Conservation (phyloP, 2,113 vertebrate species). For the Strix aluco region DNA sequence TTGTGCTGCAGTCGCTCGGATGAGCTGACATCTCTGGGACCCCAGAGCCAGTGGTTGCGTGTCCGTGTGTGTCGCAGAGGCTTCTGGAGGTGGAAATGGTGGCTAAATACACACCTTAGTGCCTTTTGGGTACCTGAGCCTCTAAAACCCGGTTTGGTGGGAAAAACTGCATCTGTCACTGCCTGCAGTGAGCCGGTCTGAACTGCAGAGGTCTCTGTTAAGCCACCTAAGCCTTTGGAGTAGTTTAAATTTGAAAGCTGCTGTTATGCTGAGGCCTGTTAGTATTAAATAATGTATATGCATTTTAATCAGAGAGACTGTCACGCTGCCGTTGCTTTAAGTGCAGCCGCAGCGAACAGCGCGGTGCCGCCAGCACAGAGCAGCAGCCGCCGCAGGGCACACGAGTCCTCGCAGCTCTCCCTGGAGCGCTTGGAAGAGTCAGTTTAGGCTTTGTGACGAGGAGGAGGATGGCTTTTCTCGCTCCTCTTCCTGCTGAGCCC, state of each 20-base stretch:
- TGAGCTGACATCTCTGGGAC: fast-evolving
- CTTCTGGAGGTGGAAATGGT: neutral
- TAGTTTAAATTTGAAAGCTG: neutral
- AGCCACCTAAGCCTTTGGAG: neutral
- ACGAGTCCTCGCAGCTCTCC: fast-evolving
- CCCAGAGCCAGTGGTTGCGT: neutral
- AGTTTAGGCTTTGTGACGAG: no score
- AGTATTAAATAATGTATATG: fast-evolving
- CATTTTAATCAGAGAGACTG: neutral
- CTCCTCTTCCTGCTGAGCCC: neutral
- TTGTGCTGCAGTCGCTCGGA: fast-evolving
- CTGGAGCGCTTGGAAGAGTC: neutral
- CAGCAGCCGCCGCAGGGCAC: neutral
- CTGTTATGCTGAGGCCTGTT: neutral
- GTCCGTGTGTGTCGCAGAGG: neutral
- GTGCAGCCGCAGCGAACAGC: neutral
- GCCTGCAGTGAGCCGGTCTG: neutral
- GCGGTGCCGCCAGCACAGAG: no score
- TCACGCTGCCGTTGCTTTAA: neutral
- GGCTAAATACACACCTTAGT: fast-evolving
- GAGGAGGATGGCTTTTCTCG: neutral
- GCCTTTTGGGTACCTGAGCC: neutral
- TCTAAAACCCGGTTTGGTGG: fast-evolving
- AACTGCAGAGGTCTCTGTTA: conserved; percentile 29
- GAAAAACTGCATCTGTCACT: fast-evolving